Evolutionary conservation across 2,797 vertebrate genomes (phyloP).

Genomic region (Bovichtus diacanthus): DNA sequence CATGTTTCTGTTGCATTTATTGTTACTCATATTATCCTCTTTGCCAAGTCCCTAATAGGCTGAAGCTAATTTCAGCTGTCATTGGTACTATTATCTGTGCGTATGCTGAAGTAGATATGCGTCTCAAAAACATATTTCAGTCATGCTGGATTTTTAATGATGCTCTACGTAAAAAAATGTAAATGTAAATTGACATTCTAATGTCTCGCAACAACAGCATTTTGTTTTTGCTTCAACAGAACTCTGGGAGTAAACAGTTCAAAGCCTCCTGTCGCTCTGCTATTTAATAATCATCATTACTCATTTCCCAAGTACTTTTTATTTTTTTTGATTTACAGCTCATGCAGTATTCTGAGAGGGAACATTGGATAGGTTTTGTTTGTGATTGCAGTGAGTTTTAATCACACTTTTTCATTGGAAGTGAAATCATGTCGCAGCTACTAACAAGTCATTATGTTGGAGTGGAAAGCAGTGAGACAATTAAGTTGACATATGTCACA

Average conservation of each 20-base stretch:
- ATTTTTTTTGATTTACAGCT: constrained; percentile 5
- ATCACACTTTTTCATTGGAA: neutral
- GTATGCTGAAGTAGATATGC: neutral
- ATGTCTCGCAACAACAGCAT: neutral
- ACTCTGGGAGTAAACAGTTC: neutral
- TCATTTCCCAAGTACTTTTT: neutral
- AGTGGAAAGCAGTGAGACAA: constrained; percentile 40
- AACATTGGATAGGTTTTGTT: constrained; percentile 9
- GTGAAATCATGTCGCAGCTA: constrained; percentile 12
- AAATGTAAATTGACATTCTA: constrained; percentile 11
- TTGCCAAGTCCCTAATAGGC: neutral
- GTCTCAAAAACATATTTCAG: constrained; percentile 6
- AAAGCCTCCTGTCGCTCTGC: neutral
- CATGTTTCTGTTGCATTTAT: constrained; percentile 1
- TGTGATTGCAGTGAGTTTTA: constrained; percentile 24
- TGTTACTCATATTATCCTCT: constrained; percentile 5
- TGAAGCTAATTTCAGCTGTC: neutral
- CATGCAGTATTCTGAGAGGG: neutral
- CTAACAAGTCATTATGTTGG: constrained; percentile 35
- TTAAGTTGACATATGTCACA: constrained; percentile 56
- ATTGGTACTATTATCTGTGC: neutral
- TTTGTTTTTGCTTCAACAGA: constrained; percentile 8
- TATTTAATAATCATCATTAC: constrained; percentile 3
- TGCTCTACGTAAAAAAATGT: neutral
- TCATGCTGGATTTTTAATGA: constrained; percentile 2